Percentiles rank a stretch among this genome's conserved stretches.
phyloP scores from a whole-genome alignment of 1,140 invertebrate species.

The Leptinotarsa lineolata region DNA sequence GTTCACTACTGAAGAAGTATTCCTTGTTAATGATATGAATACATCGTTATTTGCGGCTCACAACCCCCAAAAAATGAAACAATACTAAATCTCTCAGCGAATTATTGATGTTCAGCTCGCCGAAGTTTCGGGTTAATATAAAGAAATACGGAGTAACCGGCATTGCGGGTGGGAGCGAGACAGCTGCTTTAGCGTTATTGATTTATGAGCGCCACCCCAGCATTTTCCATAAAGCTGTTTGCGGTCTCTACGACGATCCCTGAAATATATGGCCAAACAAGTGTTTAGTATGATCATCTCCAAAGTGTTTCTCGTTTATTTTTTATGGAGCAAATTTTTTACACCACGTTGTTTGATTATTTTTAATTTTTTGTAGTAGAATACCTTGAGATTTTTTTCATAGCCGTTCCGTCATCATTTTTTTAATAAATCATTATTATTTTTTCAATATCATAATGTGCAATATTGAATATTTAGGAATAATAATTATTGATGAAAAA shows the following conservation, averaged over 20 bases:
- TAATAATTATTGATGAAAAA: too few relatives aligned
- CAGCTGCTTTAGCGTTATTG: slow-evolving; percentile 47
- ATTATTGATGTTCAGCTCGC: slow-evolving; percentile 26
- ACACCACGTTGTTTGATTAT: not conserved
- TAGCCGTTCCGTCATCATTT: too few relatives aligned
- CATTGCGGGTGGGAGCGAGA: slow-evolving; percentile 33
- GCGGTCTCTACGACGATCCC: slow-evolving; percentile 52
- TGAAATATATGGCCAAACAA: slow-evolving; percentile 57
- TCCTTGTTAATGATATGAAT: not conserved
- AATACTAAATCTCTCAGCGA: slow-evolving; percentile 22
- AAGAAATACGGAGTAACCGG: slow-evolving; percentile 28
- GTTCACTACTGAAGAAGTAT: too few relatives aligned
- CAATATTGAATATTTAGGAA: too few relatives aligned
- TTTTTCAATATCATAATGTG: too few relatives aligned
- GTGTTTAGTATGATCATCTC: slow-evolving; percentile 56
- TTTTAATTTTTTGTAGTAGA: too few relatives aligned
- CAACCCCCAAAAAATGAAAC: slow-evolving; percentile 23
- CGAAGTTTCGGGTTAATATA: slow-evolving; percentile 33
- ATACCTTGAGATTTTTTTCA: too few relatives aligned
- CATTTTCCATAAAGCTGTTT: slow-evolving; percentile 58
- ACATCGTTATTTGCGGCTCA: slow-evolving; percentile 8
- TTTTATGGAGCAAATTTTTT: slow-evolving; percentile 19
- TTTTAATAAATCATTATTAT: too few relatives aligned
- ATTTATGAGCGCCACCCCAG: slow-evolving; percentile 56
- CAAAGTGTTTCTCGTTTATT: slow-evolving; percentile 34